Evolutionary conservation across 2,113 vertebrate genomes (phyloP).

Genomic region (Galeopterus variegatus): DNA sequence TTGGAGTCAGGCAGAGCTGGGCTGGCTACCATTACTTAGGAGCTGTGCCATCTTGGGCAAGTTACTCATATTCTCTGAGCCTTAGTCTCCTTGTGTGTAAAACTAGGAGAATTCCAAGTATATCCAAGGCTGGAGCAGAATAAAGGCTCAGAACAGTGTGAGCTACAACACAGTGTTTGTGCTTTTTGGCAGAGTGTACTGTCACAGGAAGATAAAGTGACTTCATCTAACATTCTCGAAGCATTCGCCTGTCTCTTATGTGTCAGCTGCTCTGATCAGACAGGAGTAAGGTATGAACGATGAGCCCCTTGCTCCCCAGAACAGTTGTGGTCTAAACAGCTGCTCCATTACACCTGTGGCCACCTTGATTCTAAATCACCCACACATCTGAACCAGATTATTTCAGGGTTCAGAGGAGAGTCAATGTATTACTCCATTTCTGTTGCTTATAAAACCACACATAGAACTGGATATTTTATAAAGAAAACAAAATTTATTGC

Average conservation of each 20-base stretch:
- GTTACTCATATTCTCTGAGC: background rate
- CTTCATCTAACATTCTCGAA: background rate
- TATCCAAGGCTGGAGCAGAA: background rate
- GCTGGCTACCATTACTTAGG: background rate
- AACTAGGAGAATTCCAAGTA: background rate
- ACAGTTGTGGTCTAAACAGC: background rate
- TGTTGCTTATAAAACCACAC: too few relatives aligned
- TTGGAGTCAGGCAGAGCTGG: background rate
- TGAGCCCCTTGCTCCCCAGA: background rate
- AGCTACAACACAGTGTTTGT: background rate
- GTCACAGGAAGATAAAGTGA: background rate
- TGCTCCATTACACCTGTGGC: fast-evolving
- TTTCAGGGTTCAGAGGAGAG: background rate
- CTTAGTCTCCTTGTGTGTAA: background rate
- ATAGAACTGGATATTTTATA: too few relatives aligned
- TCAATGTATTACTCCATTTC: too few relatives aligned
- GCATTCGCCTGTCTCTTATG: fast-evolving
- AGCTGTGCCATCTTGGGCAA: background rate
- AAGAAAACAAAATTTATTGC: too few relatives aligned
- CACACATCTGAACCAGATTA: background rate
- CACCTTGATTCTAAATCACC: fast-evolving
- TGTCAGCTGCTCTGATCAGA: background rate
- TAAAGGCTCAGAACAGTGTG: background rate
- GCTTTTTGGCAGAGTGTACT: background rate
- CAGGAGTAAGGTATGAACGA: background rate